phyloP scores from a whole-genome alignment of 64 coral and sea anemone genomes.

The Hydrozoanthus tunicans region DNA sequence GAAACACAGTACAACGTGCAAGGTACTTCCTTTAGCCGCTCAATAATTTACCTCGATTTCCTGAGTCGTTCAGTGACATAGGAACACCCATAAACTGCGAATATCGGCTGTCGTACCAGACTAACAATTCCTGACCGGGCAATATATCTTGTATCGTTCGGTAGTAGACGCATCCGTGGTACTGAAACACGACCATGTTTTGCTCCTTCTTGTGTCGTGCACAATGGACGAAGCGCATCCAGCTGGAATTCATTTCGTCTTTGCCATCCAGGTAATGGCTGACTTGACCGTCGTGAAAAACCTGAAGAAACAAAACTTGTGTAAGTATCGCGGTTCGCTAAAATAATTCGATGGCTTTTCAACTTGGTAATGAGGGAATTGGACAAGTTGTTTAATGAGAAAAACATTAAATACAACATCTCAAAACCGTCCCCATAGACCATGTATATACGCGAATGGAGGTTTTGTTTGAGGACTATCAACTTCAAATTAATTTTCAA shows the following conservation, averaged over 20 bases:
- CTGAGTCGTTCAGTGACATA: slow-evolving; percentile 86
- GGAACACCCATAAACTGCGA: slow-evolving; percentile 98
- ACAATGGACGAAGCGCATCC: slow-evolving; percentile 98
- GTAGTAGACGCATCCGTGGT: slow-evolving; percentile 97
- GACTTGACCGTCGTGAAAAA: slow-evolving; percentile 98
- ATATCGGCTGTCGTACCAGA: slow-evolving; percentile 97
- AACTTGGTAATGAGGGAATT: no score
- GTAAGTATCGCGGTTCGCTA: no score
- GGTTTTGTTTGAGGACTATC: no score
- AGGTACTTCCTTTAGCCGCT: neutral
- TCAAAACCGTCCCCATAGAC: no score
- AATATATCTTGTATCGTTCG: slow-evolving; percentile 90
- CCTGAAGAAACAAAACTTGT: slow-evolving; percentile 29
- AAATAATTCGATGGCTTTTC: no score
- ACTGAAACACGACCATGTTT: slow-evolving; percentile 99
- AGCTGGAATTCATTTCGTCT: slow-evolving; percentile 97
- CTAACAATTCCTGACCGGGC: slow-evolving; percentile 88
- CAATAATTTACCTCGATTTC: slow-evolving; percentile 75
- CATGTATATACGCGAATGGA: no score
- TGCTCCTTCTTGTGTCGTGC: slow-evolving; percentile 96
- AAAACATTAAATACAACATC: no score
- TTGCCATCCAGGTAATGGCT: slow-evolving; percentile 98
- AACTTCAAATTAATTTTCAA: no score
- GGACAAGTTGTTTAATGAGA: no score
- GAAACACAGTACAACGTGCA: neutral